phyloP scores from a whole-genome alignment of 1,140 invertebrate species.

The Vollenhovia emeryi region DNA sequence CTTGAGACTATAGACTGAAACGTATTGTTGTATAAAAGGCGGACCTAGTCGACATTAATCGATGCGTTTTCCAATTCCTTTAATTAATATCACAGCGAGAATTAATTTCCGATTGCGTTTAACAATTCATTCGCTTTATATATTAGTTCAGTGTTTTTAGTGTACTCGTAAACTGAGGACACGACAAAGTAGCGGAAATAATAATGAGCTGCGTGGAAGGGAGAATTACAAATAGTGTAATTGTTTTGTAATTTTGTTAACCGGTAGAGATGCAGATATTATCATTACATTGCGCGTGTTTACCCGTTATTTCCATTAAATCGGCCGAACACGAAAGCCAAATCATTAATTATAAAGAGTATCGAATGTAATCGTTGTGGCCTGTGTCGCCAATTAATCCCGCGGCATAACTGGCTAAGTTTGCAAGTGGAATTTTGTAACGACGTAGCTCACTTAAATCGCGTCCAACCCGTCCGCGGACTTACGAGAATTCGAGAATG shows the following conservation, averaged over 20 bases:
- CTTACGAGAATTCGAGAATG: conserved; percentile 13
- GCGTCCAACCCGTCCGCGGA: not conserved
- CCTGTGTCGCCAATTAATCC: not conserved
- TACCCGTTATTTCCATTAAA: conserved; percentile 31
- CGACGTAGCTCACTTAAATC: conserved; percentile 28
- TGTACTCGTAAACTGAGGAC: not conserved
- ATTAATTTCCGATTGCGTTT: not conserved
- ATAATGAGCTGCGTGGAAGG: not conserved
- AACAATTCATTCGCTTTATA: not conserved
- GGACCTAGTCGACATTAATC: not conserved
- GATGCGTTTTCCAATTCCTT: conserved; percentile 1
- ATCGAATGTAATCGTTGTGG: not conserved
- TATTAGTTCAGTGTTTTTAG: too few relatives aligned
- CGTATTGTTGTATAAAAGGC: conserved; percentile 6
- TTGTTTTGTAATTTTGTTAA: conserved; percentile 26
- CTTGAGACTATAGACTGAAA: conserved; percentile 53
- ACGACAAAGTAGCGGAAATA: not conserved
- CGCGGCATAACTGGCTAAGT: not conserved
- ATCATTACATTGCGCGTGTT: not conserved
- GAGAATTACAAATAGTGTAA: not conserved
- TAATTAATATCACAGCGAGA: not conserved
- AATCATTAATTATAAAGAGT: conserved; percentile 42
- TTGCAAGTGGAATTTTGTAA: conserved; percentile 11
- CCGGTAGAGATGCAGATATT: not conserved
- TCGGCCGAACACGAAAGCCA: too few relatives aligned